These are phyloP conservation scores for Hozukius guyotensis DNA, from an alignment of 2,797 vertebrate species.

Conservation along the genomic window DNA sequence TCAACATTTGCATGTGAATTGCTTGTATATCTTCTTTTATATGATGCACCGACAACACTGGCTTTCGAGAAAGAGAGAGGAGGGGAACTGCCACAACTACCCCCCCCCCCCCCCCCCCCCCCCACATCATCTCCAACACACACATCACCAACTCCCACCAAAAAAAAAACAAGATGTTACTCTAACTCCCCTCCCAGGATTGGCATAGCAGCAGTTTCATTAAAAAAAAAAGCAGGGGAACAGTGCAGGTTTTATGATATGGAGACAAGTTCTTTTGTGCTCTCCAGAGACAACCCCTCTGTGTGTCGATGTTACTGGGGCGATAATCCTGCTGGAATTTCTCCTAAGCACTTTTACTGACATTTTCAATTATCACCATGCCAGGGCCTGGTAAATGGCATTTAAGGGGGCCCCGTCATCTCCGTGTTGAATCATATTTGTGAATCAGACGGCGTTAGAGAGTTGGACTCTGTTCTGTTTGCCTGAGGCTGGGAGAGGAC, in stretches of 20 bases:
- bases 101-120: background rate
- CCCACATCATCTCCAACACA: conserved; percentile 31
- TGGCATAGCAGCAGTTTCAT: conserved; percentile 76
- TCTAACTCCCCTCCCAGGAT: conserved; percentile 72
- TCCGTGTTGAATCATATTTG: conserved; percentile 79
- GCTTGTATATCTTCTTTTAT: conserved; percentile 92
- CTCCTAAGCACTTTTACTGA: conserved; percentile 83
- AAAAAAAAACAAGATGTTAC: conserved; percentile 78
- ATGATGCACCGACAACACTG: conserved; percentile 89
- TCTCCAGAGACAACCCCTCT: conserved; percentile 76
- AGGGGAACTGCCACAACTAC: conserved; percentile 60
- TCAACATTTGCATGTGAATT: conserved; percentile 89
- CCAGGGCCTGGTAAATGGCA: conserved; percentile 76
- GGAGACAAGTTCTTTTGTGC: conserved; percentile 82
- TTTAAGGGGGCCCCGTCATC: conserved; percentile 78
- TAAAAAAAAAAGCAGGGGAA: conserved; percentile 73
- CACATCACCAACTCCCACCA: conserved; percentile 40
- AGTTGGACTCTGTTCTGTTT: conserved; percentile 60
- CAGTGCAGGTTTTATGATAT: conserved; percentile 84
- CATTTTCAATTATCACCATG: conserved; percentile 83
- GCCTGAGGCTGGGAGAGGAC: conserved; percentile 17
- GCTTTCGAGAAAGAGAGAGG: conserved; percentile 79
- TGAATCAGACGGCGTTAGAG: conserved; percentile 62
- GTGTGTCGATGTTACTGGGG: conserved; percentile 83
- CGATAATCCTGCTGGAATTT: conserved; percentile 83